Evolutionary conservation across 2,888 invertebrate genomes (phyloP).

Genomic region (Sesamia inferens): DNA sequence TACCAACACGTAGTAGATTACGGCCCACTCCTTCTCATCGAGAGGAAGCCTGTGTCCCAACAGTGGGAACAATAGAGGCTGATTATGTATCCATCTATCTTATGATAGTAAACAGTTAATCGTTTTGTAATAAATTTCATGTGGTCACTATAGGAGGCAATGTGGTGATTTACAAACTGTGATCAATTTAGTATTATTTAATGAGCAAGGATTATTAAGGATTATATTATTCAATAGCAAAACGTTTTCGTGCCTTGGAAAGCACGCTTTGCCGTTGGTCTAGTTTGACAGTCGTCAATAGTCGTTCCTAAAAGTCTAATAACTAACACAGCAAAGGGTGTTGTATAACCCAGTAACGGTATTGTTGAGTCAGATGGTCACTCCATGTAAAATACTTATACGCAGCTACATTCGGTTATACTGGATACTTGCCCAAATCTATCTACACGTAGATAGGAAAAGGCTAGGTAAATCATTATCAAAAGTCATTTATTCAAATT

Average conservation of each 20-base stretch:
- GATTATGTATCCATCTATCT: not conserved
- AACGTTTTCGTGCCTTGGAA: not conserved
- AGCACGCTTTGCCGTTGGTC: not conserved
- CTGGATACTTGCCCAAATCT: not conserved
- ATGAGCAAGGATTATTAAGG: not conserved
- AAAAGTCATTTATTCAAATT: no score
- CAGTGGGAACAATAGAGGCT: no score
- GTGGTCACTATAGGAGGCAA: not conserved
- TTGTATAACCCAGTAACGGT: not conserved
- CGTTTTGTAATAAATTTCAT: constrained; percentile 2
- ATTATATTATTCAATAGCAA: no score
- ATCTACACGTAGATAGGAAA: no score
- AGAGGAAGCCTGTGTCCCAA: no score
- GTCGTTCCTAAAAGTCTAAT: not conserved
- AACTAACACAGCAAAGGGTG: not conserved
- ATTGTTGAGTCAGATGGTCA: not conserved
- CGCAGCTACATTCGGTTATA: not conserved
- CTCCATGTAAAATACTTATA: not conserved
- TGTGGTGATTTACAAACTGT: not conserved
- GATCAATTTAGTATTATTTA: not conserved
- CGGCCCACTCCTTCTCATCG: no score
- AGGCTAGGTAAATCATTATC: no score
- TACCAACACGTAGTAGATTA: no score
- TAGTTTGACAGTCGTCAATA: not conserved
- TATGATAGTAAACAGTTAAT: not conserved